These are phyloP conservation scores for Rhinophrynus dorsalis DNA, from an alignment of 2,797 vertebrate genomes.

Conservation along the genomic window DNA sequence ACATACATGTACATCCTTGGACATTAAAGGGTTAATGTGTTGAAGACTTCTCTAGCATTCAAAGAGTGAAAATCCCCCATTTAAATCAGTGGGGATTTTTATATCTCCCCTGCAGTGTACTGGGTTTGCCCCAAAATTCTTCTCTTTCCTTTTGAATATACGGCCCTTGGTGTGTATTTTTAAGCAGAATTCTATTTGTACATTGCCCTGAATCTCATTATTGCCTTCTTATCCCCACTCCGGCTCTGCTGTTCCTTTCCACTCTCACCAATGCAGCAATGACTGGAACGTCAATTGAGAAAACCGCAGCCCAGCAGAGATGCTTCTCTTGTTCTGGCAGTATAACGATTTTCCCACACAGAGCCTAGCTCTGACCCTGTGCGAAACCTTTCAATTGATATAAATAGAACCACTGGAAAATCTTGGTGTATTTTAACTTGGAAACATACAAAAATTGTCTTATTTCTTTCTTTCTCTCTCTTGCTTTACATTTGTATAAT, in stretches of 20 bases:
- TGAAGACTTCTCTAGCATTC: too few species aligned
- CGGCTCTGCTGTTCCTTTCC: constrained; percentile 3
- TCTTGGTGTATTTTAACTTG: constrained; percentile 68
- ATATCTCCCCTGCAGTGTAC: too few species aligned
- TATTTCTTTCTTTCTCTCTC: not conserved
- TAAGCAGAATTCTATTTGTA: too few species aligned
- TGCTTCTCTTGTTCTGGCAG: constrained; percentile 69
- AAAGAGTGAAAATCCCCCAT: too few species aligned
- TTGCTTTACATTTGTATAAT: constrained; percentile 17
- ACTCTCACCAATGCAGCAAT: constrained; percentile 66
- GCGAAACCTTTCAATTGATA: constrained; percentile 73
- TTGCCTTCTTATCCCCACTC: too few species aligned
- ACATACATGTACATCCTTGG: too few species aligned
- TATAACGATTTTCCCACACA: constrained; percentile 72
- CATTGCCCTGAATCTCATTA: too few species aligned
- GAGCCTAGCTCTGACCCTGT: constrained; percentile 72
- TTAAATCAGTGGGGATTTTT: too few species aligned
- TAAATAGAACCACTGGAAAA: constrained; percentile 82
- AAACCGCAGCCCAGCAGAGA: constrained; percentile 69
- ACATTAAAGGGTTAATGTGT: too few species aligned
- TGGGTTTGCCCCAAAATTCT: too few species aligned
- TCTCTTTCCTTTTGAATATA: too few species aligned
- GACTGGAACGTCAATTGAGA: constrained; percentile 71
- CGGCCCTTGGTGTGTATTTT: too few species aligned
- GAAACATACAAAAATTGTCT: constrained; percentile 9